Conservation (phyloP, 1,140 invertebrate species). For the Macrocentrus cingulum region DNA sequence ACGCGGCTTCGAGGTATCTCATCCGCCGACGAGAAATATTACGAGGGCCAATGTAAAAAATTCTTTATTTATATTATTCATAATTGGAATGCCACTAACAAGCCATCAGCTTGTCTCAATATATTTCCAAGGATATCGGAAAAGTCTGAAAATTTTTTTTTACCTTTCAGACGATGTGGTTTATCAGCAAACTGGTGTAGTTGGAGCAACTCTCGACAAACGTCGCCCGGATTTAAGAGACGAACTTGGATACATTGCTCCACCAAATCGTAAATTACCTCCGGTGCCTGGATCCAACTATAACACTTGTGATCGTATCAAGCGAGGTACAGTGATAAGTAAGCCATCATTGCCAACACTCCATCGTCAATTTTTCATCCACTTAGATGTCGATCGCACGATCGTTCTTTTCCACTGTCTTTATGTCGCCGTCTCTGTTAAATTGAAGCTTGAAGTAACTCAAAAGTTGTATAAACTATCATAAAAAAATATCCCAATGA, state of each 20-base stretch:
- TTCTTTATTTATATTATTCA: conserved; percentile 35
- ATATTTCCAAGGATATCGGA: neutral
- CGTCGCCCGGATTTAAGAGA: conserved; percentile 80
- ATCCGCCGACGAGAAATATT: conserved; percentile 59
- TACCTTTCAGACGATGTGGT: conserved; percentile 77
- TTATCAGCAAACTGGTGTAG: conserved; percentile 79
- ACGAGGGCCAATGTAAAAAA: conserved; percentile 59
- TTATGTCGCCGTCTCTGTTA: neutral
- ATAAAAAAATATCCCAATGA: no score
- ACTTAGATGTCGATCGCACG: conserved; percentile 34
- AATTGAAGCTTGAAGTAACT: conserved; percentile 8
- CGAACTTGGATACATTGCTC: conserved; percentile 89
- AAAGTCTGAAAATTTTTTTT: neutral
- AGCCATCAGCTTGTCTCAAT: neutral
- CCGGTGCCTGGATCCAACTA: conserved; percentile 90
- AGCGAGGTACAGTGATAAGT: conserved; percentile 88
- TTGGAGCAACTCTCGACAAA: conserved; percentile 80
- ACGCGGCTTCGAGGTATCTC: conserved; percentile 77
- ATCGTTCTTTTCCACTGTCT: conserved; percentile 27
- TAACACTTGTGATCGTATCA: conserved; percentile 90
- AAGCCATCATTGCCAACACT: conserved; percentile 62
- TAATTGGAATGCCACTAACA: neutral
- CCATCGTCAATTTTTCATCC: conserved; percentile 26
- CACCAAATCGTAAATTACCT: conserved; percentile 86
- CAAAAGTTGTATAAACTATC: neutral